Evolutionary conservation across 2,888 invertebrate species (phyloP), one percentile per base, ranked within the genome.

Genomic region (Endomychus coccineus): DNA sequence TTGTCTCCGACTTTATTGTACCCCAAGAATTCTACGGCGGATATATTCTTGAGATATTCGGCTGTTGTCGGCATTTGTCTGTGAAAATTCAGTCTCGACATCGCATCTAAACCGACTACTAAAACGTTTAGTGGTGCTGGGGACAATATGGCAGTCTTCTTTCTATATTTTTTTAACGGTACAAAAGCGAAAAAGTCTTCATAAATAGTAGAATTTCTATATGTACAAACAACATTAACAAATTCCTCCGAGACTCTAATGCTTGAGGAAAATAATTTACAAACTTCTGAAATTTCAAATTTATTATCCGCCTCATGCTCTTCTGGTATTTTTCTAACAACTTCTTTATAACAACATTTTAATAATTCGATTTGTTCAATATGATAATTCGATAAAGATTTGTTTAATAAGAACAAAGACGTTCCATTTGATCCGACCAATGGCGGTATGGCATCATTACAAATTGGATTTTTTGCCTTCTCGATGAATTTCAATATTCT

Each of bases 1-100:
- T 94, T 95, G 62, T 94, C 94, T 2, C 80, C 95, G 5, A 95
- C 84, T 72, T 94, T 95, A 59, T 87, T 91, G 63, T 89, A 92
- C 3, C 94, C 95, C 46, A 82, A 64, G 58, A 95, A 71, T 58
- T 89, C 89, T 32, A 86, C 72, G 22, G 81, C 80, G 9, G 73
- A 72, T 41, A 84, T 67, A 28, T 58, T 43, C 39, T 72, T 68
- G 32, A 89, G 67, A 48, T 71, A 75, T 2, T 69, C 59, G 11
- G 75, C 65, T 0, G 87, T 86, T 52, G 71, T 72, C 0, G 83
- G 83, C 83, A 92, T 83, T 51, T 85, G 85, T 27, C 92, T 75
- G 44, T 84, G 76, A 49, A 91, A 82, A 64, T 90, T 90, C 43
- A 88, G 68, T 48, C 90, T 74, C 0, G 92, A 92, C 15, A 92